Evolutionary conservation across 2,797 vertebrate species (phyloP).

Genomic region (Spinus pinus): DNA sequence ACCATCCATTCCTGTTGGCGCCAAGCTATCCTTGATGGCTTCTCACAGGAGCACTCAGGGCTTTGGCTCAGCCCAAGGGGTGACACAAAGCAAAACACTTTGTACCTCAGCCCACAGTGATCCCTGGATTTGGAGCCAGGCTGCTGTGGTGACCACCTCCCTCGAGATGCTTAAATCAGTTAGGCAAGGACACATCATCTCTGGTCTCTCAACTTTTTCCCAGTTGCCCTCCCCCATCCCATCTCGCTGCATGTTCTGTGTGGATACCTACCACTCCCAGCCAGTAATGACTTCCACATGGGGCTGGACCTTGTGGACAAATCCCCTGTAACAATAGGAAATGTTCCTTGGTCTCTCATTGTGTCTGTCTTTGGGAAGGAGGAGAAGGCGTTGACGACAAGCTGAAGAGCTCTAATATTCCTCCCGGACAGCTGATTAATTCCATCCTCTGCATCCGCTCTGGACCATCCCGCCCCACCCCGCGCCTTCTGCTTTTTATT

Average conservation of each 20-base stretch:
- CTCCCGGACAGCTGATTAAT: slow-evolving; percentile 65
- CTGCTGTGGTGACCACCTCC: slow-evolving; percentile 37
- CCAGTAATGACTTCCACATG: slow-evolving; percentile 73
- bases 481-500: slow-evolving; percentile 59
- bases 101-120: background rate
- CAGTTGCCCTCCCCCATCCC: slow-evolving; percentile 42
- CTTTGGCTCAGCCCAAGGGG: background rate
- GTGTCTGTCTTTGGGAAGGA: slow-evolving; percentile 66
- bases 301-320: slow-evolving; percentile 54
- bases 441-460: slow-evolving; percentile 63
- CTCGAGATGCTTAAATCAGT: slow-evolving; percentile 12
- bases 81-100: background rate
- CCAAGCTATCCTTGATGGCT: background rate
- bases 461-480: slow-evolving; percentile 36
- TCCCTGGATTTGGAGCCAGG: background rate
- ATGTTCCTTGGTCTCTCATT: slow-evolving; percentile 65
- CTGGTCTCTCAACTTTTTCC: slow-evolving; percentile 35
- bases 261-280: slow-evolving; percentile 65
- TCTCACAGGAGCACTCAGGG: background rate
- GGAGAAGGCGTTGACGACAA: slow-evolving; percentile 67
- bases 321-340: slow-evolving; percentile 65
- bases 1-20: background rate
- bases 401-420: slow-evolving; percentile 57
- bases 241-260: slow-evolving; percentile 31
- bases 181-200: slow-evolving; percentile 15